Base-by-base conservation (phyloP, 2,888 invertebrate genomes). In the Eupithecia subfuscata region DNA sequence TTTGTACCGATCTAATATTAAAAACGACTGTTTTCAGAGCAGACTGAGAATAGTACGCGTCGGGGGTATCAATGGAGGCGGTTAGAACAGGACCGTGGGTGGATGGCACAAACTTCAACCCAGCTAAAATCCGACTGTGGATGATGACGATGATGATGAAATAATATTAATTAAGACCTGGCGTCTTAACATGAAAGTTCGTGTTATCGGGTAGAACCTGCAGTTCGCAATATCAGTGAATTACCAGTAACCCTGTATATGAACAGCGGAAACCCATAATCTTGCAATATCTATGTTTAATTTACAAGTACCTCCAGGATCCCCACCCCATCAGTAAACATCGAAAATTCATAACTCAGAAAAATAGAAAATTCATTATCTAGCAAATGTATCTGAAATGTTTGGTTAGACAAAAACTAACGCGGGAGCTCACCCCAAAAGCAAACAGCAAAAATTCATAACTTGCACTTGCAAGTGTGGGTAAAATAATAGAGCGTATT, bases 371-470 rank as follows among this genome's bases (percentile, higher is more conserved):
- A 67, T 67, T 67, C n/a, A 64, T 64, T 34, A 37, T 37, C 65
- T n/a, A n/a, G 11, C 34, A 65, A 65, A 65, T 37, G 64, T 37
- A 65, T 37, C 14, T 30, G 25, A 63, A 63, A 76, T 75, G 75
- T 74, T 78, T 79, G 77, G 79, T 79, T 73, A 78, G 78, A 75
- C 73, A 71, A 76, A 81, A 81, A 77, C 77, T 78, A 80, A 79
- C 76, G 45, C 30, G 73, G 76, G 68, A 78, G 67, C 75, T 67
- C 74, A 79, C 79, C 81, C 79, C 74, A 69, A 52, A 75, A 76
- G 75, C 73, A 79, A 82, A 79, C 82, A 79, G 64, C 64, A 71
- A 73, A 76, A 86, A 91, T 90, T 88, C 84, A 87, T 86, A 87
- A 86, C 86, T 82, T 84, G 79, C 64, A 34, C 75, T 82, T 75